Percentiles rank a stretch among this genome's conserved stretches.
phyloP scores from a whole-genome alignment of 1,140 invertebrate genomes.

The Forficula auricularia region DNA sequence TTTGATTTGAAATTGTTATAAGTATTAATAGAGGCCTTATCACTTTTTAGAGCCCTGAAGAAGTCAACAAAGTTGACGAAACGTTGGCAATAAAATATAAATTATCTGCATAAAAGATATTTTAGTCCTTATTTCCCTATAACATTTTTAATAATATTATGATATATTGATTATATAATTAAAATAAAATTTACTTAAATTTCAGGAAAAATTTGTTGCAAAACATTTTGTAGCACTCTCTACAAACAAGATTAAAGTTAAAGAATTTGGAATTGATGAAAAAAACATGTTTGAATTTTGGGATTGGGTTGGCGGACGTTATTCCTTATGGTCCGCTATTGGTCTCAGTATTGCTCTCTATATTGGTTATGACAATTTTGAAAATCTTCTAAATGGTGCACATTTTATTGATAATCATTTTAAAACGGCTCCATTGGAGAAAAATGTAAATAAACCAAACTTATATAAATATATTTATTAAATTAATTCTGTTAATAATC shows the following conservation, averaged over 20 bases:
- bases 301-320: conserved; percentile 99
- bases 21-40: too few relatives aligned
- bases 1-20: too few relatives aligned
- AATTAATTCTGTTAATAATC: neutral
- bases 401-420: conserved; percentile 94
- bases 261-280: conserved; percentile 90
- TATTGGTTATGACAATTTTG: conserved; percentile 93
- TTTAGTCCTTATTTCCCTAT: too few relatives aligned
- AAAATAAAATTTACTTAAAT: conserved; percentile 6
- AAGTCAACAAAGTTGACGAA: too few relatives aligned
- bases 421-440: conserved; percentile 62
- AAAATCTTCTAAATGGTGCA: conserved; percentile 76
- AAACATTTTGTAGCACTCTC: conserved; percentile 98
- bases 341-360: conserved; percentile 87
- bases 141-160: too few relatives aligned
- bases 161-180: neutral
- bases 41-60: too few relatives aligned
- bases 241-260: conserved; percentile 83
- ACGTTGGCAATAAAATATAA: too few relatives aligned
- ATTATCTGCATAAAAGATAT: too few relatives aligned
- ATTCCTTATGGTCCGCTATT: conserved; percentile 97
- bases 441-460: conserved; percentile 68
- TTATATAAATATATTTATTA: neutral
- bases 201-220: conserved; percentile 61
- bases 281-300: conserved; percentile 99